Base-by-base conservation (phyloP, 2,888 invertebrate genomes). In the Tipula helvola region DNA sequence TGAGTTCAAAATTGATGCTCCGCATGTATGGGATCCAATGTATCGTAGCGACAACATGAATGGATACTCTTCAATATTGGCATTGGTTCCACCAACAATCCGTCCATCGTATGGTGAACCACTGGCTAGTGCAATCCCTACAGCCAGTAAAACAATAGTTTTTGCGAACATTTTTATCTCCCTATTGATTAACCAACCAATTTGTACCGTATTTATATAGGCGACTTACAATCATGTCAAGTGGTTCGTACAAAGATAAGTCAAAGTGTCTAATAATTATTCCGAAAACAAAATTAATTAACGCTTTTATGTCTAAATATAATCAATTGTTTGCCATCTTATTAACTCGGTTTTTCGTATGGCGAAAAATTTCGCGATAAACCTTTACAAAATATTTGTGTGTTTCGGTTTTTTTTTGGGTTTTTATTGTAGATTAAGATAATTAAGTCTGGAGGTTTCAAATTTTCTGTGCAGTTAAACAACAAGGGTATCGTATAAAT, bases 21-120 rank as follows among this genome's bases (percentile, higher is more conserved):
- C 88, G 83, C 88, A 88, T 16, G 36, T 13, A 52, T 87, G 86
- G 3, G 13, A 44, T 12, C 52, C 85, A 28, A 44, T 47, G n/a
- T 39, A 86, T 86, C 86, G 71, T 5, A 88, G 36, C 12, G 90
- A 89, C 12, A 89, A 87, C 88, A 89, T 89, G 87, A 89, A 89
- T 4, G 90, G 89, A 87, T 89, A 89, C 86, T 89, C 88, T 12
- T 88, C 88, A 39, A 87, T 87, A 0, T 28, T 86, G 7, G 89
- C 90, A 85, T 88, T 86, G 7, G 87, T 44, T 5, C 90, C 90
- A 42, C 88, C 88, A 8, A 89, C 88, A n/a, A 90, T 88, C n/a
- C 86, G 85, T 13, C 18, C 71, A 16, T 36, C 86, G 12, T 12
- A 16, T 85, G 39, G 39, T 42, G 18, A 12, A 71, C 28, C 71